These are phyloP conservation scores for Amblyopsis rosae DNA, from an alignment of 2,113 vertebrate genomes.

Conservation along the genomic window DNA sequence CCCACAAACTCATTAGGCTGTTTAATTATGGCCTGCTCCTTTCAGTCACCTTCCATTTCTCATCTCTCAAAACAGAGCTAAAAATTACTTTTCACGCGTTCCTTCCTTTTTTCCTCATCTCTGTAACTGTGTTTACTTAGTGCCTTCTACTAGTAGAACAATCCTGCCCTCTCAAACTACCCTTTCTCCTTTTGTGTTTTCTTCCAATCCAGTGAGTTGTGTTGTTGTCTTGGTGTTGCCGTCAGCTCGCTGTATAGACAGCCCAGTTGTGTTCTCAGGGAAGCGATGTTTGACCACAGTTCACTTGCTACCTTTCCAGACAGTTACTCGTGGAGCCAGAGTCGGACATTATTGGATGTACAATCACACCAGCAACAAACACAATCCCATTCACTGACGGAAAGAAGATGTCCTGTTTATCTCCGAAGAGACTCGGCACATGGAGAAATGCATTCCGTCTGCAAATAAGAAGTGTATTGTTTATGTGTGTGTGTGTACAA, in stretches of 20 bases:
- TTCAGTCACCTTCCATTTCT: background rate
- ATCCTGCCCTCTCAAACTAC: slow-evolving; percentile 36
- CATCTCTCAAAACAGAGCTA: slow-evolving; percentile 72
- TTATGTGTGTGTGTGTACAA: slow-evolving; percentile 4
- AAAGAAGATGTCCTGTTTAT: slow-evolving; percentile 51
- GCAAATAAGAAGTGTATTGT: slow-evolving; percentile 46
- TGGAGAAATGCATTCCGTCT: slow-evolving; percentile 51
- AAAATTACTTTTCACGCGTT: slow-evolving; percentile 59
- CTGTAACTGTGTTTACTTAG: slow-evolving; percentile 57
- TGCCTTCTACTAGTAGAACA: slow-evolving; percentile 18
- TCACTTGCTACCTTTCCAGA: slow-evolving; percentile 47
- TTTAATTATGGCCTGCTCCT: slow-evolving; percentile 88
- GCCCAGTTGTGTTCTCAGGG: slow-evolving; percentile 57
- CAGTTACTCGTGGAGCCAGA: slow-evolving; percentile 47
- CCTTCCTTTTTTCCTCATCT: slow-evolving; percentile 36
- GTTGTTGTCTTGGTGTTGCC: slow-evolving; percentile 55
- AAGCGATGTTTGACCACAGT: slow-evolving; percentile 63
- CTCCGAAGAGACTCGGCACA: slow-evolving; percentile 46
- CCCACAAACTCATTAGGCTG: slow-evolving; percentile 94
- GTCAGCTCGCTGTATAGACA: slow-evolving; percentile 44
- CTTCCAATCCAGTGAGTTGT: slow-evolving; percentile 55
- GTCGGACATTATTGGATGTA: slow-evolving; percentile 47
- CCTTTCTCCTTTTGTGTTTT: slow-evolving; percentile 55
- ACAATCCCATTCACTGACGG: slow-evolving; percentile 49
- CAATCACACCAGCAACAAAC: slow-evolving; percentile 54